Evolutionary conservation across 2,888 invertebrate genomes (phyloP).

Genomic region (Brachypalpus laphriformis): DNA sequence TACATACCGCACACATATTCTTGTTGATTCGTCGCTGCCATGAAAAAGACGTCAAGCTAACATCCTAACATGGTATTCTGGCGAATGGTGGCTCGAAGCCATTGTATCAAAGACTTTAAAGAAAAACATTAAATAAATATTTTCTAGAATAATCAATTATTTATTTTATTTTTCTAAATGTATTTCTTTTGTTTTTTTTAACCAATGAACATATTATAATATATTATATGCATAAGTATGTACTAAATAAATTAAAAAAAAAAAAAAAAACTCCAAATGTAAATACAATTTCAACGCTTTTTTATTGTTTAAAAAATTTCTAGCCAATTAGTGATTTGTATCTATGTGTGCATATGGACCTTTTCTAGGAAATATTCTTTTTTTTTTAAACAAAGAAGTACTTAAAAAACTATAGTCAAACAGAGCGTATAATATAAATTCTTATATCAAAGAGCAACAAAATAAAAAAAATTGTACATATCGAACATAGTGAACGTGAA

Average conservation of each 20-base stretch:
- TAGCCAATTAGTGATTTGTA: conserved; percentile 63
- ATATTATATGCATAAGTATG: conserved; percentile 33
- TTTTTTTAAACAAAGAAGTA: conserved; percentile 25
- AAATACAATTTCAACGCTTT: conserved; percentile 56
- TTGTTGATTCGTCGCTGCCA: conserved; percentile 55
- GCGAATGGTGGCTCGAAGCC: conserved; percentile 58
- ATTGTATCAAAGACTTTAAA: conserved; percentile 73
- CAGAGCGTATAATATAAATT: conserved; percentile 17
- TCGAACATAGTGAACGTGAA: conserved; percentile 64
- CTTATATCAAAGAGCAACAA: conserved; percentile 41
- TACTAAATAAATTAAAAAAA: conserved; percentile 25
- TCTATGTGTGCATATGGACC: conserved; percentile 53
- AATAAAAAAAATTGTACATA: conserved; percentile 59
- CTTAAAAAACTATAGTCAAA: conserved; percentile 45
- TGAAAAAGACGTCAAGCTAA: conserved; percentile 10
- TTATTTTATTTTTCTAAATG: conserved; percentile 63
- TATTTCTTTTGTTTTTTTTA: conserved; percentile 46
- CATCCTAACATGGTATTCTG: conserved; percentile 40
- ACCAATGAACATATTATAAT: conserved; percentile 30
- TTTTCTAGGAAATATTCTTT: conserved; percentile 26
- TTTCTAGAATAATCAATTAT: conserved; percentile 69
- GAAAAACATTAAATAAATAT: conserved; percentile 5
- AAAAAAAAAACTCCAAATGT: conserved; percentile 57
- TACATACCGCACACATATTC: conserved; percentile 20
- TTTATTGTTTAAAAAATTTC: conserved; percentile 42